Base-by-base conservation (phyloP, 2,797 vertebrate species). In the Taeniopygia guttata region DNA sequence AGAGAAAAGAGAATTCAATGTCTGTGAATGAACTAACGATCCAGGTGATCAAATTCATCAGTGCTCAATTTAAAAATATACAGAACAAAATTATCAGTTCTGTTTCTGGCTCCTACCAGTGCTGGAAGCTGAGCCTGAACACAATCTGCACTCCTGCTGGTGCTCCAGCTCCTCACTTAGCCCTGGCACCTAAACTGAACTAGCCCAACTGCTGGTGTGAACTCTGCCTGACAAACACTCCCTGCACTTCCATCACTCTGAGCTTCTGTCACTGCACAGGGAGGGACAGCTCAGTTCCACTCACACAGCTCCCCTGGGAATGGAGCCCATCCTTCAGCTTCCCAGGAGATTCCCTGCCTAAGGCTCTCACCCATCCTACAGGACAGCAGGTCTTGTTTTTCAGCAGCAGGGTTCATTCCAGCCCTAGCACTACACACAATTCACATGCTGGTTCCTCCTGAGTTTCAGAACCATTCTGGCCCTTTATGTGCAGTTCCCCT, bases 261-360 rank as follows among this genome's bases (percentile, higher is more conserved):
- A 34, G 64, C 8, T 7, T 25, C 21, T 0, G 2, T 13, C 59
- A 12, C 38, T n/a, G 63, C 59, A 8, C 19, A 20, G 52, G 60
- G 40, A 72, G 25, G 58, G 76, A 54, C 40, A 54, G 15, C 64
- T 22, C 70, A 46, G 54, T 1, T 68, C 54, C 76, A 30, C 68
- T 17, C 59, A 29, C 51, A 36, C 1, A 32, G 62, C 56, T 70
- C 10, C 34, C 32, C 0, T 3, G 7, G 36, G 52, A 62, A 54
- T 0, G 1, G 7, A 55, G 19, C 1, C 14, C 15, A 17, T 16
- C 58, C 67, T 5, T 22, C 42, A 26, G 26, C 4, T 5, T 30
- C 49, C 68, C 45, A 15, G 9, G 55, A 36, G 30, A 9, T 12
- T 60, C 59, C 49, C 42, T 63, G 68, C 46, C n/a, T 13, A 52